These are phyloP conservation scores for Cheirogaleus major DNA, from an alignment of 2,797 vertebrate species.

Conservation along the genomic window DNA sequence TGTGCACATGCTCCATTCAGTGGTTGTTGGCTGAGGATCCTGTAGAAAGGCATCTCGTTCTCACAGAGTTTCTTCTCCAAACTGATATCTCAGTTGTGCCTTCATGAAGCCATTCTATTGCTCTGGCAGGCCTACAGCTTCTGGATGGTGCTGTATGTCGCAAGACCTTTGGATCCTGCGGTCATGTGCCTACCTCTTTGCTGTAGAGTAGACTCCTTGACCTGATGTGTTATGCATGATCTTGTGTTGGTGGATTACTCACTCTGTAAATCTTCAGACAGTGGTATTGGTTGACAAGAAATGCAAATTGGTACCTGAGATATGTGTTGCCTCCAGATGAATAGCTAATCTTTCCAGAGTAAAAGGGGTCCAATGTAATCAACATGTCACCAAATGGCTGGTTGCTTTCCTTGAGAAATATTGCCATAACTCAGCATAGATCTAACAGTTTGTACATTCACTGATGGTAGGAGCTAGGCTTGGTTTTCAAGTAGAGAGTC, in stretches of 20 bases:
- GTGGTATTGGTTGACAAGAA: background rate
- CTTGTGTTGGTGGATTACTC: background rate
- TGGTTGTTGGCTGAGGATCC: background rate
- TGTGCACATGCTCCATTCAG: too few relatives aligned
- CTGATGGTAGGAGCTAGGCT: background rate
- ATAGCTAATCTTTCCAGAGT: background rate
- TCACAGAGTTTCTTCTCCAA: background rate
- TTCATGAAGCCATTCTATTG: background rate
- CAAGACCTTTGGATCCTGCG: too few relatives aligned
- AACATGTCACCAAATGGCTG: background rate
- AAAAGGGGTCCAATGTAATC: background rate
- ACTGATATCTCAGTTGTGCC: background rate
- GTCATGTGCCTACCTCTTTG: background rate
- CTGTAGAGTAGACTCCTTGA: background rate
- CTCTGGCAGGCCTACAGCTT: background rate
- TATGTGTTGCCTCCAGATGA: background rate
- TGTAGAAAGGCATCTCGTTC: background rate
- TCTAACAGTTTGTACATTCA: background rate
- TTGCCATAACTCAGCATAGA: background rate
- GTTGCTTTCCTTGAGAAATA: background rate
- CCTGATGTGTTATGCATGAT: background rate
- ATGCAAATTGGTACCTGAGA: background rate
- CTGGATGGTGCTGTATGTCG: too few relatives aligned
- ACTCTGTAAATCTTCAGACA: background rate
- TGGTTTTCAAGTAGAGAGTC: background rate